Base-by-base conservation (phyloP, 2,113 vertebrate genomes). In the Eclectus roratus region DNA sequence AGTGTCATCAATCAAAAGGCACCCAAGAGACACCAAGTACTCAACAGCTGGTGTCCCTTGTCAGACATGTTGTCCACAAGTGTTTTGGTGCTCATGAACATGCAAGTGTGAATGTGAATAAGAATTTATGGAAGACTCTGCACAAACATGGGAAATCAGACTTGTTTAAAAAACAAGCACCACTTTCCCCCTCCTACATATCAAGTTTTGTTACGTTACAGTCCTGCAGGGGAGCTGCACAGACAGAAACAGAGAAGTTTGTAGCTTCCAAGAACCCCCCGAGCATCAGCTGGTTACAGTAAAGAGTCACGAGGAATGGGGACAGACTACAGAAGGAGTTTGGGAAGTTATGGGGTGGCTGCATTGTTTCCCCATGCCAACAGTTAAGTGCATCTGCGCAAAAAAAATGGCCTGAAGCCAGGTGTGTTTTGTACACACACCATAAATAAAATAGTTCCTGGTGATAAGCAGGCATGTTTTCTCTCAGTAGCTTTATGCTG, bases 221-320 rank as follows among this genome's bases (percentile, higher is more conserved):
- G 21, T 19, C 27, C 39, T 4, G 0, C 9, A 23, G 8, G 6
- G 4, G 4, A 61, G 8, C 47, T 1, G 1, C 0, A 2, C 35
- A 33, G 15, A 39, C 20, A 47, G 39, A 58, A 70, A 89, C 0
- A n/a, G 9, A 61, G 10, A 80, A 28, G 13, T n/a, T 35, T 60
- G 39, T 44, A 55, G 44, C 13, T 85, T 14, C 52, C 47, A 79
- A 55, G 49, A 10, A 66, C 14, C 4, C 17, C 8, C 49, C 27
- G 14, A 60, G n/a, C 29, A 71, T 58, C 74, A 69, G 39, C 39
- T 91, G n/a, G 4, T 68, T 43, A 58, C 44, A 60, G 35, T 5
- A 29, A 76, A 63, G 39, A 73, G 19, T 24, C 29, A 39, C 20
- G 4, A 44, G 23, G 29, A 65, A 23, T 0, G 2, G 20, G 24